Base-by-base conservation (phyloP, 2,113 vertebrate genomes). In the Notothenia coriiceps region DNA sequence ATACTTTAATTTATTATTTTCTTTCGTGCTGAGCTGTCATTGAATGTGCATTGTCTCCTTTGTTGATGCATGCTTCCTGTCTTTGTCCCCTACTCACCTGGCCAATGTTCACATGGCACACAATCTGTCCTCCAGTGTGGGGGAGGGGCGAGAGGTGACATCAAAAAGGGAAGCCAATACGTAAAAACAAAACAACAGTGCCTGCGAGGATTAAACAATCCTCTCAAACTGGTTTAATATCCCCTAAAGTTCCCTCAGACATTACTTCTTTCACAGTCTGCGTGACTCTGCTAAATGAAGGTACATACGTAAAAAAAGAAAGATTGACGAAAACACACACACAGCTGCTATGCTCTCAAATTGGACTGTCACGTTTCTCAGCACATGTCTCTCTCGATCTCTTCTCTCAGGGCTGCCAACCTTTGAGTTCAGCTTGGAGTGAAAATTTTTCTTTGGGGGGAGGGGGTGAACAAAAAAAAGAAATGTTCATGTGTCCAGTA, bases 321-420 rank as follows among this genome's bases (percentile, higher is more conserved):
- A 51, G 25, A 57, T 13, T 15, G 0, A 57, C 0, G 12, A 9
- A 40, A 17, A 17, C 5, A 51, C 50, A 51, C 17, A 40, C 59
- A 18, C 59, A 60, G 20, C 55, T 12, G 13, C 10, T 63, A 59
- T 0, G 57, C 82, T 74, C 75, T 68, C 82, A 83, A 78, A 64
- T 25, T 84, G 87, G 80, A 87, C 35, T 0, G 22, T 87, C 83
- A 93, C 86, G 80, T 89, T 93, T 86, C 57, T 49, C 0, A 55
- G 44, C 87, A 88, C 88, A 91, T 89, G 87, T 47, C 56, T 77
- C 70, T 18, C 1, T 60, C 49, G 70, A 65, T 35, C 17, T n/a
- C 4, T 12, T 2, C 43, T 29, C 29, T 29, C 29, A 29, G 29
- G 29, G 3, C 3, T 29, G 29, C 29, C 29, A 29, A 29, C 29